Conservation (phyloP, 2,113 vertebrate genomes). For the Seriola rivoliana region DNA sequence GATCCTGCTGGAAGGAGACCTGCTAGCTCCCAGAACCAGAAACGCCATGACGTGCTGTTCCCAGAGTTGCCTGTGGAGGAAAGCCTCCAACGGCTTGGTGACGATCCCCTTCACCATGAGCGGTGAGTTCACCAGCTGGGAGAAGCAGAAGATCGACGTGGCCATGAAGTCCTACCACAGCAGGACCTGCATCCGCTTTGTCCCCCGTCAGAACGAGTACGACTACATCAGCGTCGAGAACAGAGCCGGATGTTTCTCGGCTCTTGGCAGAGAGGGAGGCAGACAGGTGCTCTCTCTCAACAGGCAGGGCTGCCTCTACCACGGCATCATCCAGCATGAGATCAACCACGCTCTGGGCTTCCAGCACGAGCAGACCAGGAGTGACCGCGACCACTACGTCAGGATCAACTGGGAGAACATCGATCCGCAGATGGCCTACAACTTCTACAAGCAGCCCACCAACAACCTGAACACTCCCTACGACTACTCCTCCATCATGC, state of each 20-base stretch:
- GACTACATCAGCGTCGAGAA: conserved; percentile 48
- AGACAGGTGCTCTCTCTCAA: conserved; percentile 48
- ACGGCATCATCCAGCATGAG: conserved; percentile 40
- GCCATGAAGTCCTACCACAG: conserved; percentile 10
- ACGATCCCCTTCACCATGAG: conserved; percentile 24
- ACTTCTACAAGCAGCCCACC: conserved; percentile 34
- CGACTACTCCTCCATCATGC: conserved; percentile 58
- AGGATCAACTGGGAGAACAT: conserved; percentile 56
- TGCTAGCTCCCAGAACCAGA: conserved; percentile 40
- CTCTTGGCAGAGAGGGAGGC: conserved; percentile 22
- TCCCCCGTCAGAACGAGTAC: conserved; percentile 3
- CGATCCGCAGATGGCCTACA: conserved; percentile 27
- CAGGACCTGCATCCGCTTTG: conserved; percentile 46
- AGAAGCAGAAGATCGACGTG: background rate
- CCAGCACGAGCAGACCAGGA: conserved; percentile 47
- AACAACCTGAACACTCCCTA: conserved; percentile 56
- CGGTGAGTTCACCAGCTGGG: background rate
- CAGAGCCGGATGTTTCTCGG: background rate
- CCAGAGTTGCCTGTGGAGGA: conserved; percentile 19
- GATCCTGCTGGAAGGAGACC: conserved; percentile 50
- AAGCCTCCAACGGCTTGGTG: conserved; percentile 32
- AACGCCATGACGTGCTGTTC: conserved; percentile 17
- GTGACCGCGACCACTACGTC: conserved; percentile 32
- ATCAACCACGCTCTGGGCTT: conserved; percentile 58
- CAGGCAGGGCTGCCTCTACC: conserved; percentile 30